phyloP scores from a whole-genome alignment of 1,140 invertebrate species.

The Drosophila athabasca region DNA sequence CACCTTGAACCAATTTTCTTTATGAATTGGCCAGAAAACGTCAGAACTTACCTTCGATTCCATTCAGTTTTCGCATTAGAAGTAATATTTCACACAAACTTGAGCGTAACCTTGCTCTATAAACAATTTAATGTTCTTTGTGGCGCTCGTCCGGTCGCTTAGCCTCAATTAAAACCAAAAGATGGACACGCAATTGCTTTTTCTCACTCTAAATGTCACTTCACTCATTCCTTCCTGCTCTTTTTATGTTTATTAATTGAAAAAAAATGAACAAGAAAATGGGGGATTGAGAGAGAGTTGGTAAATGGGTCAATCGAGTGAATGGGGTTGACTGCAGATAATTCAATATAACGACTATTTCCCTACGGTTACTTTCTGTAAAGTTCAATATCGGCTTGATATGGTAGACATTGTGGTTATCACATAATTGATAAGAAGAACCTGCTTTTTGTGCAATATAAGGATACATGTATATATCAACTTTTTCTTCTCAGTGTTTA shows the following conservation, averaged over 20 bases:
- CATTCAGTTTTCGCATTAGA: conserved; percentile 33
- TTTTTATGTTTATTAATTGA: conserved; percentile 59
- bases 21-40: not conserved
- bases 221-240: conserved; percentile 4
- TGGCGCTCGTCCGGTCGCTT: conserved; percentile 39
- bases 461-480: too few species aligned
- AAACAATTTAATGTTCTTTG: conserved; percentile 66
- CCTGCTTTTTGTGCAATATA: too few species aligned
- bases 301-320: conserved; percentile 54
- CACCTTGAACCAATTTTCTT: conserved; percentile 25
- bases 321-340: conserved; percentile 3
- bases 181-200: conserved; percentile 50
- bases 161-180: conserved; percentile 62
- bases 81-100: conserved; percentile 45
- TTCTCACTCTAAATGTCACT: not conserved
- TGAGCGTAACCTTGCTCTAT: conserved; percentile 62
- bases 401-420: too few species aligned
- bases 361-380: conserved; percentile 5
- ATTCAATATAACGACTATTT: conserved; percentile 23
- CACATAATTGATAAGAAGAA: too few species aligned
- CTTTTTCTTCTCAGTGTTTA: not conserved
- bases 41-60: conserved; percentile 38
- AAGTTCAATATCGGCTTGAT: not conserved
- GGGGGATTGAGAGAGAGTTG: not conserved
- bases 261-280: conserved; percentile 38